phyloP scores from a whole-genome alignment of 2,113 vertebrate species.

The Zapornia atra region DNA sequence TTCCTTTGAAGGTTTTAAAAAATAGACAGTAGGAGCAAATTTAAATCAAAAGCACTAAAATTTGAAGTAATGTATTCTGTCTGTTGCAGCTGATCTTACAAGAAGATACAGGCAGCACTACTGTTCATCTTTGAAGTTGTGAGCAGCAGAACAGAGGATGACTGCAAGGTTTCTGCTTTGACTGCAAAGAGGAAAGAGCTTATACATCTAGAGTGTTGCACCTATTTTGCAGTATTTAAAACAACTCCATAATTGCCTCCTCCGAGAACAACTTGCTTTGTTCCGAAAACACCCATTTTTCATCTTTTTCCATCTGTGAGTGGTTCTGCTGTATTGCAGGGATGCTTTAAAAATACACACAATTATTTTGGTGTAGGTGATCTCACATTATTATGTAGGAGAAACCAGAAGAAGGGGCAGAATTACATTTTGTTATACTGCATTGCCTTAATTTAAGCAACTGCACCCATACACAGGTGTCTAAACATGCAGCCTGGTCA shows the following conservation, averaged over 20 bases:
- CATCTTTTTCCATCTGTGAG: background rate
- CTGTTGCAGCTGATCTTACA: background rate
- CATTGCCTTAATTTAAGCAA: background rate
- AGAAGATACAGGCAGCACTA: background rate
- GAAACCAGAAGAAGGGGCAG: background rate
- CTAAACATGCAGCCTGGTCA: background rate
- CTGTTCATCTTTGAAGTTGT: background rate
- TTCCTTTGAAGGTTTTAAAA: background rate
- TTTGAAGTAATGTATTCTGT: background rate
- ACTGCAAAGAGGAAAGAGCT: background rate
- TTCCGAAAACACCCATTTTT: background rate
- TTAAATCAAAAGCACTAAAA: background rate
- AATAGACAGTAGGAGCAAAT: background rate
- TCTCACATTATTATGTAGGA: background rate
- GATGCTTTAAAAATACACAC: background rate
- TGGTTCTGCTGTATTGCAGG: background rate
- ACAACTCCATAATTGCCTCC: background rate
- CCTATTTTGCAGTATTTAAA: background rate
- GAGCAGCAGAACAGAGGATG: background rate
- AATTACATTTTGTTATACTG: background rate
- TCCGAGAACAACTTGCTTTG: background rate
- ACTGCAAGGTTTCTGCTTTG: background rate
- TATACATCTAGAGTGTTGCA: background rate
- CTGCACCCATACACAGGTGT: background rate
- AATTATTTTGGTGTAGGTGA: background rate